These are phyloP conservation scores for Dolichotis patagonum DNA, from an alignment of 2,113 vertebrate species.

Conservation along the genomic window DNA sequence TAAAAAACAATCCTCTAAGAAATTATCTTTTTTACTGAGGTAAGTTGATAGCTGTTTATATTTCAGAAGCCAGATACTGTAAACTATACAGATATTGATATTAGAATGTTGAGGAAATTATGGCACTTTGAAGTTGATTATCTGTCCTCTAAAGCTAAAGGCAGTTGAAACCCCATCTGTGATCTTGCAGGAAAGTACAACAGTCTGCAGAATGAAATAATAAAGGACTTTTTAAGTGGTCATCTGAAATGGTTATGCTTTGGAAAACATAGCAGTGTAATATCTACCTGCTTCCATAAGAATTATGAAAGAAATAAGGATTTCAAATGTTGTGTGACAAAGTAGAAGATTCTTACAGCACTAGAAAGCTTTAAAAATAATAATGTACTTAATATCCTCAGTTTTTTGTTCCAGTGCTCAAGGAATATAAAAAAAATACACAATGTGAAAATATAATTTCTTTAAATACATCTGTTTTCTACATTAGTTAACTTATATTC, in stretches of 20 bases:
- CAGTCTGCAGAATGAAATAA: background rate
- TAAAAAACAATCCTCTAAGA: background rate
- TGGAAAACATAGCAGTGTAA: background rate
- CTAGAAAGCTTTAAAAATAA: background rate
- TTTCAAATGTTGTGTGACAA: background rate
- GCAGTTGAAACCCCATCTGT: background rate
- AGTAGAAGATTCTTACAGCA: background rate
- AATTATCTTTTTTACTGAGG: background rate
- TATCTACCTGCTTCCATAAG: background rate
- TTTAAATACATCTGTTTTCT: background rate
- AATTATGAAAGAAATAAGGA: background rate
- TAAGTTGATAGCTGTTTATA: background rate
- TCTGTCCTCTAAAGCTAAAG: background rate
- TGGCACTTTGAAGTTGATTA: background rate
- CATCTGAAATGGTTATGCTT: slow-evolving; percentile 2
- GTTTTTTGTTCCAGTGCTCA: background rate
- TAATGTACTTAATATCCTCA: background rate
- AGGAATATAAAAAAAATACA: background rate
- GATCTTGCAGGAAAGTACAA: background rate
- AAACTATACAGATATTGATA: background rate
- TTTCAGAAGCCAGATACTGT: background rate
- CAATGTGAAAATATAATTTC: background rate
- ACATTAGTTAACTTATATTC: background rate
- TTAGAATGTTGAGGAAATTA: background rate
- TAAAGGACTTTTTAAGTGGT: background rate